Evolutionary conservation across 2,797 vertebrate genomes (phyloP).

Genomic region (Microctenopoma stevenorrisi): DNA sequence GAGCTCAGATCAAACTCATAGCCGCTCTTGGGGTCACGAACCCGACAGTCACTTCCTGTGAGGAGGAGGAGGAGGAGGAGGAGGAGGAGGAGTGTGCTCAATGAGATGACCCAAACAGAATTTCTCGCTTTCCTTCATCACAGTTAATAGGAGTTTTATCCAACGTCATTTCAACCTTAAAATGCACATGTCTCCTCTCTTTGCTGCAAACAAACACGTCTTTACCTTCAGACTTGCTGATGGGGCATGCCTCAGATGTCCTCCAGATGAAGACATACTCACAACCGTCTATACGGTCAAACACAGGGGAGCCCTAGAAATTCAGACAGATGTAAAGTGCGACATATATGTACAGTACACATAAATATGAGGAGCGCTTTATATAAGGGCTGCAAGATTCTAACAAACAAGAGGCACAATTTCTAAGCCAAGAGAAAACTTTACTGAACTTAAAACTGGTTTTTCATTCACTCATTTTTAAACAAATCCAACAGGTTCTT

Average conservation of each 20-base stretch:
- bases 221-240: constrained; percentile 84
- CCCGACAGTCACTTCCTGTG: constrained; percentile 88
- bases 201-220: background rate
- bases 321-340: background rate
- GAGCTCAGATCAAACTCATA: constrained; percentile 88
- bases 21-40: constrained; percentile 88
- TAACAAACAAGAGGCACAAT: too few species aligned
- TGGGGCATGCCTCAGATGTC: constrained; percentile 92
- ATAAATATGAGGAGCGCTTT: too few species aligned
- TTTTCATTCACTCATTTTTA: too few species aligned
- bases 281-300: constrained; percentile 87
- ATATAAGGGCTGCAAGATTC: too few species aligned
- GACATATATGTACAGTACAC: background rate
- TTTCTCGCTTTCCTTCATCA: background rate
- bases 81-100: background rate
- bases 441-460: too few species aligned
- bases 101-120: background rate
- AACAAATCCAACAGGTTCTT: too few species aligned
- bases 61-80: background rate
- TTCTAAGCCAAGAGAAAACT: too few species aligned
- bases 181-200: background rate
- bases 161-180: background rate
- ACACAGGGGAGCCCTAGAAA: constrained; percentile 90
- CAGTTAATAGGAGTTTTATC: too few species aligned
- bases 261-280: constrained; percentile 96